Base-by-base conservation (phyloP, 2,888 invertebrate species). In the Temnothorax unifasciatus region DNA sequence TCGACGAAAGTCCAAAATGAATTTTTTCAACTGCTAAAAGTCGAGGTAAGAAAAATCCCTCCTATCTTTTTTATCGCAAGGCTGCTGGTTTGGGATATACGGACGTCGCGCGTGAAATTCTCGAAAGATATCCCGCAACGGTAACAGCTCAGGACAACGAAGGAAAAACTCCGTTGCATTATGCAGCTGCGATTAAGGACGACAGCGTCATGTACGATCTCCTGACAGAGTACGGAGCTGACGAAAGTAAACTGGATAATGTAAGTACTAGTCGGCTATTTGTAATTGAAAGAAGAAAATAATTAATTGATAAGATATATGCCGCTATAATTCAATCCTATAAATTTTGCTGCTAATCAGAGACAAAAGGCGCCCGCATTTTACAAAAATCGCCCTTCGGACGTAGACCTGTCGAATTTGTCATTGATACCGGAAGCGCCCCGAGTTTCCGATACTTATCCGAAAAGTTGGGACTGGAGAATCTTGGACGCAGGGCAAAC, bases 101-200 rank as follows among this genome's bases (percentile, higher is more conserved):
- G 71, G 97, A 97, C 87, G 97, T 98, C 81, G 96, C 97, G 34
- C 96, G 97, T 91, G 97, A 97, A 93, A 96, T 98, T 64, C 94
- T 97, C 0, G 96, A 96, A 66, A 96, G 96, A 87, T 97, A 96
- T 93, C 97, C 97, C 6, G 96, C 96, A 93, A 96, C 97, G 2
- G 96, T 97, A 41, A 96, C 96, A 73, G 96, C 96, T 54, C 95
- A 96, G 25, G 99, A 99, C 95, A 97, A 97, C 92, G 98, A 98
- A 85, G 98, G 98, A 34, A 96, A 98, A 89, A 98, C 98, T 0
- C 97, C 99, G 0, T 95, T 99, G 69, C 99, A 99, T 95, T 99
- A 98, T 95, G 97, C 98, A 0, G 98, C 98, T 2, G 96, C 97
- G 18, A 95, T 97, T 38, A 97, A 97, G 93, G 98, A 98, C 91